These are phyloP conservation scores for Ascidia mentula DNA, from an alignment of 23 tunicate genomes.

Conservation along the genomic window DNA sequence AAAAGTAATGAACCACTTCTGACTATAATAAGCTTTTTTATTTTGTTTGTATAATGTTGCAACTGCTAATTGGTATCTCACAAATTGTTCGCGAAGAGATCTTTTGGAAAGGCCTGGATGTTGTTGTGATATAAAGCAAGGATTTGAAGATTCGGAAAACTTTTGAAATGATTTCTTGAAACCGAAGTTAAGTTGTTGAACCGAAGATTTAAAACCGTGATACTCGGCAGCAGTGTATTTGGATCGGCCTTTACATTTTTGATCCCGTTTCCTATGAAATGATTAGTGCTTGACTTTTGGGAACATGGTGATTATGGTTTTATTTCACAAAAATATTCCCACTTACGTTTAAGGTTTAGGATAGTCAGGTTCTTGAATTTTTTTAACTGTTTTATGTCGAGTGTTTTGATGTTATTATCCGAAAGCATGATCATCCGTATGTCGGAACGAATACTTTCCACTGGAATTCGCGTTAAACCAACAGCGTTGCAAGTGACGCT, in stretches of 20 bases:
- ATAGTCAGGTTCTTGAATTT: slow-evolving; percentile 17
- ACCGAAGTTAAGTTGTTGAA: slow-evolving; percentile 37
- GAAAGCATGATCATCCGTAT: slow-evolving; percentile 21
- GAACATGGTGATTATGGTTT: too few relatives aligned
- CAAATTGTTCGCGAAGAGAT: slow-evolving; percentile 44
- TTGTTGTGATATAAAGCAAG: slow-evolving; percentile 40
- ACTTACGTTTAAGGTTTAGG: slow-evolving; percentile 42
- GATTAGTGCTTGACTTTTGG: too few relatives aligned
- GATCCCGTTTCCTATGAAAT: slow-evolving; percentile 32
- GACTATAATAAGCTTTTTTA: too few relatives aligned
- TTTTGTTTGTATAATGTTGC: too few relatives aligned
- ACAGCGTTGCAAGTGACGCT: slow-evolving; percentile 50
- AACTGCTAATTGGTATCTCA: background rate
- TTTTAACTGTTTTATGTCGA: slow-evolving; percentile 16
- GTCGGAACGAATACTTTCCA: slow-evolving; percentile 33
- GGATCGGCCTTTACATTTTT: background rate
- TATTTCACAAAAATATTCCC: background rate
- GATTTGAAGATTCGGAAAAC: slow-evolving; percentile 51
- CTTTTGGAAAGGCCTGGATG: slow-evolving; percentile 26
- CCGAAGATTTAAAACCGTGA: slow-evolving; percentile 14
- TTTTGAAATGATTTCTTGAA: slow-evolving; percentile 21
- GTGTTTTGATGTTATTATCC: slow-evolving; percentile 20
- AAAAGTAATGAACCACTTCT: background rate
- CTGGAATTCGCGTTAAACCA: slow-evolving; percentile 24
- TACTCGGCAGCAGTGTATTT: background rate